Conservation (phyloP, 2,797 vertebrate genomes). For the Tenualosa thibaudeaui region DNA sequence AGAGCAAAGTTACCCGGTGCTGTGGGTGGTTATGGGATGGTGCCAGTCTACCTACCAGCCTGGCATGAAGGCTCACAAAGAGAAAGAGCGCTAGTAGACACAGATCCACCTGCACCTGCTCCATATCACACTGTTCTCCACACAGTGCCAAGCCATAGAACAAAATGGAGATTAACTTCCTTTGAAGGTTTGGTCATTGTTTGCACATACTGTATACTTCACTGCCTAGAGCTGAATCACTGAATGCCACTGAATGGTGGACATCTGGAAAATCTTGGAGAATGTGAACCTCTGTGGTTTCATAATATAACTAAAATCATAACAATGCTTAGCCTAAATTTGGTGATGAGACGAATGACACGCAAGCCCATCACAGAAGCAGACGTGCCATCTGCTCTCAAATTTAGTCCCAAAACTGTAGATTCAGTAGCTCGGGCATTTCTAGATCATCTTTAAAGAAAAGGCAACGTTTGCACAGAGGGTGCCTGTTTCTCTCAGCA, state of each 20-base stretch:
- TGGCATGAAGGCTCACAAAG: not conserved
- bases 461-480: not conserved
- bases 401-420: not conserved
- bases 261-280: not conserved
- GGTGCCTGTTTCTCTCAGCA: not conserved
- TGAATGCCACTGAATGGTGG: not conserved
- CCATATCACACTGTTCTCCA: not conserved
- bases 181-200: not conserved
- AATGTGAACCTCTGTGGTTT: not conserved
- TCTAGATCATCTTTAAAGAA: slow-evolving; percentile 17
- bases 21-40: slow-evolving; percentile 9
- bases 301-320: not conserved
- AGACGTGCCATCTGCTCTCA: not conserved
- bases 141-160: not conserved
- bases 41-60: not conserved
- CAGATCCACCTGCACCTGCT: not conserved
- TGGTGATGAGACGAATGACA: not conserved
- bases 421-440: slow-evolving; percentile 17
- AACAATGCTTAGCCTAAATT: not conserved
- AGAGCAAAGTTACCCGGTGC: not conserved
- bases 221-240: not conserved
- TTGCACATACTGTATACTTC: not conserved
- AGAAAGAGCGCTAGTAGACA: not conserved
- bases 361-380: not conserved
- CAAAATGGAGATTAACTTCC: not conserved